Conservation (phyloP, 2,113 vertebrate genomes). For the Platichthys flesus region DNA sequence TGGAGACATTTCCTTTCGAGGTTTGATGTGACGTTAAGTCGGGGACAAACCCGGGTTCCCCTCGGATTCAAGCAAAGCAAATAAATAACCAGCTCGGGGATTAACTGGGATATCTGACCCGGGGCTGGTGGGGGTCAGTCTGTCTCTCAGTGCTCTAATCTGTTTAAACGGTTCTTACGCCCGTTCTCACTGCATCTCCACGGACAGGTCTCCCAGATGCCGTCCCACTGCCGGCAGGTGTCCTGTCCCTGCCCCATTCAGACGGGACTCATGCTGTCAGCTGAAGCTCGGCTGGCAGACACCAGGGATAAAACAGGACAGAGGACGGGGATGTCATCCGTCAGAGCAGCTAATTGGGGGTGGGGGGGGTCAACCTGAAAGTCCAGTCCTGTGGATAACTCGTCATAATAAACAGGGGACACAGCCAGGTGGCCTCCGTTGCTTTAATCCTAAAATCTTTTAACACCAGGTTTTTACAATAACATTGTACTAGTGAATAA, state of each 20-base stretch:
- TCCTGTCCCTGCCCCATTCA: slow-evolving; percentile 49
- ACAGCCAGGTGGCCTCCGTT: not conserved
- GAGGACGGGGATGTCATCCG: slow-evolving; percentile 52
- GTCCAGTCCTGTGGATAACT: slow-evolving; percentile 21
- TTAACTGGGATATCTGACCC: slow-evolving; percentile 51
- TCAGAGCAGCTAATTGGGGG: slow-evolving; percentile 62
- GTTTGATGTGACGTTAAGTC: slow-evolving; percentile 35
- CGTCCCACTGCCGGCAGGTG: slow-evolving; percentile 55
- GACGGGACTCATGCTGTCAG: slow-evolving; percentile 29
- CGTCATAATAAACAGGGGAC: slow-evolving; percentile 17
- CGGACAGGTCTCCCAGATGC: slow-evolving; percentile 60
- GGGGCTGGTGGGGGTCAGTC: slow-evolving; percentile 67
- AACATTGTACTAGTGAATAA: not conserved
- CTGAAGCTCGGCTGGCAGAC: slow-evolving; percentile 58
- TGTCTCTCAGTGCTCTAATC: slow-evolving; percentile 80
- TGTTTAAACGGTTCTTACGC: slow-evolving; percentile 29
- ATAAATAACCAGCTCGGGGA: slow-evolving; percentile 72
- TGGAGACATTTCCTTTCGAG: slow-evolving; percentile 57
- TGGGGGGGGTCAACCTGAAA: slow-evolving; percentile 42
- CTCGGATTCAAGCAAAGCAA: slow-evolving; percentile 63
- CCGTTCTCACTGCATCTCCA: slow-evolving; percentile 52
- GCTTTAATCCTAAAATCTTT: slow-evolving; percentile 9
- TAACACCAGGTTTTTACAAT: no score
- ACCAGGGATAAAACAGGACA: slow-evolving; percentile 43
- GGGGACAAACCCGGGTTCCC: slow-evolving; percentile 23